These are phyloP conservation scores for Parotocinclus haroldoi DNA, from an alignment of 2,797 vertebrate genomes.

Conservation along the genomic window DNA sequence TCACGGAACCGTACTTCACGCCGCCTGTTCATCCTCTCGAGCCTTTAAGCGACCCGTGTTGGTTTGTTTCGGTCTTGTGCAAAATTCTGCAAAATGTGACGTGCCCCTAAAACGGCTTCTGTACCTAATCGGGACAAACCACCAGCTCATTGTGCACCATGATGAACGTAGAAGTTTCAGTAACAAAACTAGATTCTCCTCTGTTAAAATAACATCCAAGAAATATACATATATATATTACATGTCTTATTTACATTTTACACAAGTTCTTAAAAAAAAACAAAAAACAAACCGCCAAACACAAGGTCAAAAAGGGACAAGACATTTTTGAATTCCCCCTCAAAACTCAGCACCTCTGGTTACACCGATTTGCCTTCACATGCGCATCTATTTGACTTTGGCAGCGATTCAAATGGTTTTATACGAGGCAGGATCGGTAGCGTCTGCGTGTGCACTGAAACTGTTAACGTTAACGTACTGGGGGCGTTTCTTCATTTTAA, in stretches of 20 bases:
- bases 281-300: slow-evolving; percentile 58
- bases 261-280: slow-evolving; percentile 63
- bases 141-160: slow-evolving; percentile 72
- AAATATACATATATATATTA: slow-evolving; percentile 90
- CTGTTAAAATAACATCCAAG: slow-evolving; percentile 86
- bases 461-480: too few species aligned
- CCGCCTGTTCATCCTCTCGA: slow-evolving; percentile 19
- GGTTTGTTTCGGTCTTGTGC: slow-evolving; percentile 70
- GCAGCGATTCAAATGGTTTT: too few species aligned
- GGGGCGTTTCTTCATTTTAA: too few species aligned
- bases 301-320: slow-evolving; percentile 58
- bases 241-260: slow-evolving; percentile 86
- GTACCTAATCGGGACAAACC: slow-evolving; percentile 56
- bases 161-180: slow-evolving; percentile 72
- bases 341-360: slow-evolving; percentile 63
- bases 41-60: slow-evolving; percentile 36
- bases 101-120: slow-evolving; percentile 61
- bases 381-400: slow-evolving; percentile 14
- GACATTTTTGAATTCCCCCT: slow-evolving; percentile 47
- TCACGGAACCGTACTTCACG: slow-evolving; percentile 32
- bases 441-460: too few species aligned
- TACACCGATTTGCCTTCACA: slow-evolving; percentile 61
- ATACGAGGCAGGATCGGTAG: too few species aligned
- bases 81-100: slow-evolving; percentile 69
- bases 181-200: slow-evolving; percentile 95